Evolutionary conservation across 2,113 vertebrate genomes (phyloP).

Genomic region (Nibea coibor): DNA sequence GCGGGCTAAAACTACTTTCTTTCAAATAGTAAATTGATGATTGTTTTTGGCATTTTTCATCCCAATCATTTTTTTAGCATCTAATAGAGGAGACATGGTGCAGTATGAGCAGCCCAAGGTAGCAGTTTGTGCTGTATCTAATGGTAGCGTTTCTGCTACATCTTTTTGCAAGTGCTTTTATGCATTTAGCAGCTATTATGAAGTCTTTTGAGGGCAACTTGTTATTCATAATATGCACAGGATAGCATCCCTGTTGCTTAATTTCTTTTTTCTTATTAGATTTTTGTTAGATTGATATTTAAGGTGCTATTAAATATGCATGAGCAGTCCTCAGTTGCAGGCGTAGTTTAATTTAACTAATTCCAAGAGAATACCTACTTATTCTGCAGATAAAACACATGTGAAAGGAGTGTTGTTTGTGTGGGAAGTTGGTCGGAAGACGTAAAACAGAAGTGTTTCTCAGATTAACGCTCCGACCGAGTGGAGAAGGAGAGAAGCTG

Average conservation of each 20-base stretch:
- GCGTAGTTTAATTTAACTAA: conserved; percentile 48
- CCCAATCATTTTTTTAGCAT: conserved; percentile 54
- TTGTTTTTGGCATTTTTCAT: conserved; percentile 80
- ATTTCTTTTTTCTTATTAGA: conserved; percentile 42
- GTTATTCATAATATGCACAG: conserved; percentile 52
- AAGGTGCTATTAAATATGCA: conserved; percentile 48
- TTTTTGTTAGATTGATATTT: conserved; percentile 43
- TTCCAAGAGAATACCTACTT: conserved; percentile 21
- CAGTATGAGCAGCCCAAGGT: conserved; percentile 39
- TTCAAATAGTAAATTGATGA: conserved; percentile 78
- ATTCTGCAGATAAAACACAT: conserved; percentile 6
- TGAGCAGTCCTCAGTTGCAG: conserved; percentile 28
- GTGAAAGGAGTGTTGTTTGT: conserved; percentile 4
- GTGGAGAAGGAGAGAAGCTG: conserved; percentile 58
- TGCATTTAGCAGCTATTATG: conserved; percentile 44
- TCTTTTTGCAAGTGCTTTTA: conserved; percentile 28
- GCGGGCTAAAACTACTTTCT: conserved; percentile 68
- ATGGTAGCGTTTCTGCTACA: conserved; percentile 31
- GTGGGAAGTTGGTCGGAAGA: conserved; percentile 16
- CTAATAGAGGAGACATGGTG: conserved; percentile 55
- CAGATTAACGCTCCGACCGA: conserved; percentile 50
- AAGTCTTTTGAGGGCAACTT: conserved; percentile 26
- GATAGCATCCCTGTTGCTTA: conserved; percentile 42
- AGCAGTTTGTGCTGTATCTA: conserved; percentile 40
- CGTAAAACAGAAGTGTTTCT: conserved; percentile 48